Base-by-base conservation (phyloP, 2,888 invertebrate species). In the Nasonia oneida region DNA sequence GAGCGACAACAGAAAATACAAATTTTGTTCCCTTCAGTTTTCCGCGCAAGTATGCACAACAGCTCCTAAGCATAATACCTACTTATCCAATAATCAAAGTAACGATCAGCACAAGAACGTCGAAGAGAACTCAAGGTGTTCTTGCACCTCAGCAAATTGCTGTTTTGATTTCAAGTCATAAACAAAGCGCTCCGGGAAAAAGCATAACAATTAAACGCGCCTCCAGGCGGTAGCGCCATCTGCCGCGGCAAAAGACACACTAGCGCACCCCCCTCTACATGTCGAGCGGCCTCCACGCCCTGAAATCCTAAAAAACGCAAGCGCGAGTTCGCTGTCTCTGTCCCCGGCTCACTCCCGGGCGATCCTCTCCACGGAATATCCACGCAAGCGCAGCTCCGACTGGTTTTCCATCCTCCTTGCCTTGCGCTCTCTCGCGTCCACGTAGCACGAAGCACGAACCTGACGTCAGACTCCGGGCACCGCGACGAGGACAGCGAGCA, bases 381-480 rank as follows among this genome's bases (percentile, higher is more conserved):
- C 57, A 61, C 57, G 57, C 57, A 61, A 61, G 57, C 57, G 57
- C 57, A 61, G 57, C 57, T 61, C n/a, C 6, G 18, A 53, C 18
- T 53, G 5, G 8, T n/a, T 67, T 14, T 12, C 67, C 23, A 3
- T 67, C 67, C 33, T 33, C 5, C 29, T 67, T 12, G 23, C 29
- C 29, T 29, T 1, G 29, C 29, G 29, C 67, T 67, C 64, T 64
- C 67, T 29, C n/a, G 23, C 12, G 67, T 67, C 67, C 67, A 67
- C 67, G 37, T 73, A 73, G 33, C 73, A 67, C 12, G 67, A 67
- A 73, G 33, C 73, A 67, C 12, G 67, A 67, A 14, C 67, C 57
- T 67, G 67, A 67, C 67, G 67, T 67, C 67, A 67, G 67, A 33
- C 67, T 14, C 67, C 53, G 18, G 15, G 18, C 53, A 18, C 53